These are phyloP conservation scores for Odocoileus hemionus DNA, from an alignment of 2,113 vertebrate species.

Conservation along the genomic window DNA sequence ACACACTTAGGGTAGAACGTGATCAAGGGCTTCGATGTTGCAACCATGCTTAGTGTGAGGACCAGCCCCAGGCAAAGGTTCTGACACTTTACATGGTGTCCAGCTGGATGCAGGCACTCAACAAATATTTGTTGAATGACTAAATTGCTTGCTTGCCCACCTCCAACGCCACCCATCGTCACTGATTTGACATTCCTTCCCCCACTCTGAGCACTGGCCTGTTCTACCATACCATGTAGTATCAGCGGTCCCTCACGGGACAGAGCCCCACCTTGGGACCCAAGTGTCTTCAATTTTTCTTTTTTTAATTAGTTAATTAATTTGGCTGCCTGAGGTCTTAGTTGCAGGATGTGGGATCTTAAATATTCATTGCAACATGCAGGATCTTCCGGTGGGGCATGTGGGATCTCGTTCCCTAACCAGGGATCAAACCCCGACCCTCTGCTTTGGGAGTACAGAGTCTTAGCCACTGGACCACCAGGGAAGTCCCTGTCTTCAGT, in stretches of 20 bases:
- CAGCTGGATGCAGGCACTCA: neutral
- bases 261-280: neutral
- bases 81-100: neutral
- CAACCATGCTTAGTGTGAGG: neutral
- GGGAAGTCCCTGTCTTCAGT: neutral
- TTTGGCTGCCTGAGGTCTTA: neutral
- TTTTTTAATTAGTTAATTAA: neutral
- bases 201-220: neutral
- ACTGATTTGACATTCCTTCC: neutral
- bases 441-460: neutral
- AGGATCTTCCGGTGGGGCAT: neutral
- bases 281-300: neutral
- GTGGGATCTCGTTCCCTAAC: neutral
- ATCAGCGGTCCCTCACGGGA: no score
- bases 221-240: neutral
- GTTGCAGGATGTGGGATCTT: neutral
- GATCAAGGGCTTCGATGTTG: neutral
- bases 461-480: neutral
- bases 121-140: neutral
- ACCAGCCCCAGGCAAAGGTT: neutral
- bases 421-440: neutral
- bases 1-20: neutral
- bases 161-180: fast-evolving
- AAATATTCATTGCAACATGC: neutral
- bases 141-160: neutral